phyloP scores from a whole-genome alignment of 2,797 vertebrate species.

The Buceros bicornis region DNA sequence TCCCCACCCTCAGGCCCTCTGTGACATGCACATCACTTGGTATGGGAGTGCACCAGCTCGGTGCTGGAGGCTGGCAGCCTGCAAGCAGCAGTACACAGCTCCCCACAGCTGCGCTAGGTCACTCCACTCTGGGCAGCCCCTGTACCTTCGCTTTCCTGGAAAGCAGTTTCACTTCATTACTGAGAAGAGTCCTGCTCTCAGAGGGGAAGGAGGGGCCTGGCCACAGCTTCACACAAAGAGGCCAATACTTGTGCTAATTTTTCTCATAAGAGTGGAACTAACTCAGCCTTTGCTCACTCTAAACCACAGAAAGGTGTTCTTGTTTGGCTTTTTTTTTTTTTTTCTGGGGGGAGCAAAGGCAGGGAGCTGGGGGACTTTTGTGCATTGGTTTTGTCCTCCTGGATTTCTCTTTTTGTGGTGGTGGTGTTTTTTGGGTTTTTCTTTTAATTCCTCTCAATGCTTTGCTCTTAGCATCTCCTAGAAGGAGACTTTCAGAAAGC shows the following conservation, averaged over 20 bases:
- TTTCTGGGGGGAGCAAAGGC: not conserved
- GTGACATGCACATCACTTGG: rapidly evolving
- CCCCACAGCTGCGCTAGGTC: not conserved
- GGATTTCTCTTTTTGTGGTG: not conserved
- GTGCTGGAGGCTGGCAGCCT: not conserved
- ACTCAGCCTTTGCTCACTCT: not conserved
- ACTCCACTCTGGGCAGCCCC: not conserved
- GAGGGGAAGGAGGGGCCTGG: slow-evolving; percentile 24
- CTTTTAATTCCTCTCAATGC: not conserved
- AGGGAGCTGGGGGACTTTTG: not conserved
- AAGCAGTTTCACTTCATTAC: slow-evolving; percentile 44
- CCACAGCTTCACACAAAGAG: not conserved
- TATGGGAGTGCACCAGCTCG: not conserved
- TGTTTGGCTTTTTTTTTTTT: not conserved
- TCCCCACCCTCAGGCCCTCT: not conserved
- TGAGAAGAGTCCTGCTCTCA: slow-evolving; percentile 31
- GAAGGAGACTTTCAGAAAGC: not conserved
- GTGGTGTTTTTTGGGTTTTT: not conserved
- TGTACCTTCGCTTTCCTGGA: slow-evolving; percentile 64
- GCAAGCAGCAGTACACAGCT: not conserved
- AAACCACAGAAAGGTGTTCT: not conserved
- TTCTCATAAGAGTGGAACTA: not conserved
- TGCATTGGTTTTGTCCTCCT: not conserved
- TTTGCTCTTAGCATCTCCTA: not conserved
- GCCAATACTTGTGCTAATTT: slow-evolving; percentile 18